Base-by-base conservation (phyloP, 2,797 vertebrate genomes). In the Rachycentron canadum region DNA sequence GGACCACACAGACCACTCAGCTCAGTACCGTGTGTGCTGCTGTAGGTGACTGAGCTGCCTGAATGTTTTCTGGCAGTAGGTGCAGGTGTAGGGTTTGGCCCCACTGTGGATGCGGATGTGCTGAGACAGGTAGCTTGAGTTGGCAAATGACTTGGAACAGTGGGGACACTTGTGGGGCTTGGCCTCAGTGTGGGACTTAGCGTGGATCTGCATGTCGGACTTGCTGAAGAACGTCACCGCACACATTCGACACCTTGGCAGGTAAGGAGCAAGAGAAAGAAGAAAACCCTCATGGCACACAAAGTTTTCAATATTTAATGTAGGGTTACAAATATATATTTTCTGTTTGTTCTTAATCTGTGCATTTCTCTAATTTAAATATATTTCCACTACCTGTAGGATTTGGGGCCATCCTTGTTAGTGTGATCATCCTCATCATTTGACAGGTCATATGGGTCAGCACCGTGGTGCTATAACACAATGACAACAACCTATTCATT, bases 131-230 rank as follows among this genome's bases (percentile, higher is more conserved):
- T 99, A 99, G 95, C 97, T 98, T 94, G 96, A 97, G 96, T 99
- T 99, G 96, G 97, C 97, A 87, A 99, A 99, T 56, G 97, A 98
- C 95, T 99, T 99, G 91, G 98, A 98, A 88, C 98, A 99, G 93
- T 99, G 98, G 72, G 97, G 97, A 90, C 98, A 99, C 95, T 99
- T 99, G 94, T 99, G 98, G 81, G 98, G 98, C 94, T 99, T 99
- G 94, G 96, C 96, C 96, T 99, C 91, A 0, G 91, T 94, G 65
- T 94, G 93, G 41, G 98, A 98, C 94, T 99, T 99, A 92, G 97
- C 96, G 91, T 99, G 98, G 94, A 99, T 98, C 96, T 99, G 98
- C 98, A 99, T 99, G 95, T 99, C 97, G 21, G 98, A 99, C 95
- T 99, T 99, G 87, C 96, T 98, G 95, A 98, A 98, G 95, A 99